phyloP scores from a whole-genome alignment of 2,888 invertebrate species.

The Cosmorhoe ocellata region DNA sequence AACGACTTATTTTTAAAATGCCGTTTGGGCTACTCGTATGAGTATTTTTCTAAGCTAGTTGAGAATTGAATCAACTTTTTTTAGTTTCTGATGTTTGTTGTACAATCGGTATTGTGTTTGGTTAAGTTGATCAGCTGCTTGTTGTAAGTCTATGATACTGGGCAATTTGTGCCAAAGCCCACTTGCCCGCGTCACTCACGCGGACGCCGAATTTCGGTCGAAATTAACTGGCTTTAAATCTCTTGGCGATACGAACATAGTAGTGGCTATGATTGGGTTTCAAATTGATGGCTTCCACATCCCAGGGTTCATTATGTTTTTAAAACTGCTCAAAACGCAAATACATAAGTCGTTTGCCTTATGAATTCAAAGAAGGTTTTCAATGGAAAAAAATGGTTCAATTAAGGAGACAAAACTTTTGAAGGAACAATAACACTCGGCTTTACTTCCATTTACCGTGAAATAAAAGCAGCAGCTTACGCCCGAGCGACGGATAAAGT shows the following conservation, averaged over 20 bases:
- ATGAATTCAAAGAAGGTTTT: not conserved
- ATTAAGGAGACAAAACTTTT: slow-evolving; percentile 18
- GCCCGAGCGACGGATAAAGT: slow-evolving; percentile 29
- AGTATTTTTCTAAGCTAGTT: too few relatives aligned
- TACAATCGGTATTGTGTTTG: too few relatives aligned
- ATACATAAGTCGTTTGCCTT: not conserved
- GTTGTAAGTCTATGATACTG: not conserved
- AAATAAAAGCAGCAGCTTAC: slow-evolving; percentile 26
- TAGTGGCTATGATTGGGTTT: slow-evolving; percentile 8
- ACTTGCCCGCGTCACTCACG: slow-evolving; percentile 15
- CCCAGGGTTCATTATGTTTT: too few relatives aligned
- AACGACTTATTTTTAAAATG: too few relatives aligned
- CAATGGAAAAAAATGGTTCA: slow-evolving; percentile 4
- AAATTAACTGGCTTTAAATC: slow-evolving; percentile 22
- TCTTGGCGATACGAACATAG: slow-evolving; percentile 12
- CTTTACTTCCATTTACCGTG: slow-evolving; percentile 28
- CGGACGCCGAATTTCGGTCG: slow-evolving; percentile 2
- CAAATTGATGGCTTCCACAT: not conserved
- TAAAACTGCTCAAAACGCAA: too few relatives aligned
- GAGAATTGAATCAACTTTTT: too few relatives aligned
- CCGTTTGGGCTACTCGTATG: too few relatives aligned
- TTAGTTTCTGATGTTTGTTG: too few relatives aligned
- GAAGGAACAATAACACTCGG: slow-evolving; percentile 19
- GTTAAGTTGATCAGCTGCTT: not conserved
- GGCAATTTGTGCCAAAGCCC: slow-evolving; percentile 18